These are phyloP conservation scores for Propsilocerus akamusi DNA, from an alignment of 1,140 invertebrate genomes.

Conservation along the genomic window DNA sequence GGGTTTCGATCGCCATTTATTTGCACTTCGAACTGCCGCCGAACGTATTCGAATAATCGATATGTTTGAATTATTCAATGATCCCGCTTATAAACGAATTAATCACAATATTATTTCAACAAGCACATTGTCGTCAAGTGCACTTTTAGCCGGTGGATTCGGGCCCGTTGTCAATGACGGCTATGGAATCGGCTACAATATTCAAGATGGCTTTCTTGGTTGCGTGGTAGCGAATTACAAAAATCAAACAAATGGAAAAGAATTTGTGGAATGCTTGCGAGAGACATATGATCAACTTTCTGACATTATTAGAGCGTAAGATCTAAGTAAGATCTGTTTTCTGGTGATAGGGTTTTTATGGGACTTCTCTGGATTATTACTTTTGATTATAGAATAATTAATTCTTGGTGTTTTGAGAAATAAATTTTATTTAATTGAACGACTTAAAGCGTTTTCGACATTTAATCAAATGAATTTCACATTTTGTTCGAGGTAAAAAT, in stretches of 20 bases:
- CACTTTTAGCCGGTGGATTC: constrained; percentile 79
- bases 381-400: too few relatives aligned
- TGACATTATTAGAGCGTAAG: constrained; percentile 6
- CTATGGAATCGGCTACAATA: constrained; percentile 69
- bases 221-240: constrained; percentile 61
- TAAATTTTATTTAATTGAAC: too few relatives aligned
- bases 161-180: constrained; percentile 82
- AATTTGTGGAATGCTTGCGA: constrained; percentile 49
- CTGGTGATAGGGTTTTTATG: too few relatives aligned
- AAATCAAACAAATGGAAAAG: constrained; percentile 40
- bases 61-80: constrained; percentile 51
- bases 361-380: too few relatives aligned
- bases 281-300: constrained; percentile 45
- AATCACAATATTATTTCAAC: constrained; percentile 92
- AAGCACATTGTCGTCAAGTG: constrained; percentile 78
- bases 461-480: too few relatives aligned
- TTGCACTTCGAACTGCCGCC: constrained; percentile 56
- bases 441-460: too few relatives aligned
- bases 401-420: too few relatives aligned
- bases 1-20: constrained; percentile 93
- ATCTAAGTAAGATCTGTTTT: too few relatives aligned
- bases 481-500: too few relatives aligned
- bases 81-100: constrained; percentile 60
- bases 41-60: constrained; percentile 32
- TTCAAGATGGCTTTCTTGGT: constrained; percentile 56